These are phyloP conservation scores for Anolis sagrei DNA, from an alignment of 2,113 vertebrate genomes.

Conservation along the genomic window DNA sequence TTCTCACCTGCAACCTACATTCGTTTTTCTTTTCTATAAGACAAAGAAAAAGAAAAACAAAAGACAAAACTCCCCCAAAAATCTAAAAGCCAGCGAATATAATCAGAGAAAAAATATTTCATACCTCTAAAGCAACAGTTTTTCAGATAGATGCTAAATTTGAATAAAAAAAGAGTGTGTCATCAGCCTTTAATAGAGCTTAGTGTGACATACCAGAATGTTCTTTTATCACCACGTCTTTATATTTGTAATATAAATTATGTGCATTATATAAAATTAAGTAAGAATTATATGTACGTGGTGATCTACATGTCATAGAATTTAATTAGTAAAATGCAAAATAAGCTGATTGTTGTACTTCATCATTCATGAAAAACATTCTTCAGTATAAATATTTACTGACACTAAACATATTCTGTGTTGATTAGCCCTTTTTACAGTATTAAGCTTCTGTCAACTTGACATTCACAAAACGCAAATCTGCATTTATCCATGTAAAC, in stretches of 20 bases:
- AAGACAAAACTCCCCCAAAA: neutral
- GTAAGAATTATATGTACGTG: slow-evolving; percentile 16
- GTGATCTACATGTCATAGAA: slow-evolving; percentile 30
- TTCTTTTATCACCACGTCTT: neutral
- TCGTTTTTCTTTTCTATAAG: neutral
- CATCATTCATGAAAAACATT: slow-evolving; percentile 51
- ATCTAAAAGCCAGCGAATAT: neutral
- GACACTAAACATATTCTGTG: slow-evolving; percentile 77
- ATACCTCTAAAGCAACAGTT: too few species aligned
- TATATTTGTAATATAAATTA: neutral
- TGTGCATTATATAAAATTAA: slow-evolving; percentile 11
- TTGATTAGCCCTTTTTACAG: slow-evolving; percentile 77
- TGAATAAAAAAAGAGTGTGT: neutral
- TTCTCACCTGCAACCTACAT: neutral
- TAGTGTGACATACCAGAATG: neutral
- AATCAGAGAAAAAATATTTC: neutral
- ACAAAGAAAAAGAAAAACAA: neutral
- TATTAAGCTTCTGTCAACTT: slow-evolving; percentile 75
- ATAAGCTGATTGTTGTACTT: slow-evolving; percentile 51
- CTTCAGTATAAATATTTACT: slow-evolving; percentile 72
- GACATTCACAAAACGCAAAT: slow-evolving; percentile 70
- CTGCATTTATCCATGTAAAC: slow-evolving; percentile 73
- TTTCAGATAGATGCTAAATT: neutral
- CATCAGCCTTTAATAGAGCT: neutral
- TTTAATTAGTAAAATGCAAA: slow-evolving; percentile 56